Evolutionary conservation across 2,797 vertebrate genomes (phyloP).

Genomic region (Acanthurus tractus): DNA sequence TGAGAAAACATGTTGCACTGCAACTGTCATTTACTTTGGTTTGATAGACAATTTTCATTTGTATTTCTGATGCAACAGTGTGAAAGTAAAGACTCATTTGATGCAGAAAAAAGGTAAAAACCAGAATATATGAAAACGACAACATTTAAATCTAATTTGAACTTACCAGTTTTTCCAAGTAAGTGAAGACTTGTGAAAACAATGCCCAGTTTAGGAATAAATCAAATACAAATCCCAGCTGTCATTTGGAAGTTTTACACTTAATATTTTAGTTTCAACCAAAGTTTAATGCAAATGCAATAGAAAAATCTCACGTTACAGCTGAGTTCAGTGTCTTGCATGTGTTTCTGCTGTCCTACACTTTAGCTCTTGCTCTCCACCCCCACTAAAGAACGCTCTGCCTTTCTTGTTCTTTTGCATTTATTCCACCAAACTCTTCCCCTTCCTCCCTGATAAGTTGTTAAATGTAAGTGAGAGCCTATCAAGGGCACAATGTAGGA

Average conservation of each 20-base stretch:
- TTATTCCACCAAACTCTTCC: constrained; percentile 25
- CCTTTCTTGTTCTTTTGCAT: constrained; percentile 34
- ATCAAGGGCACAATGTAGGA: constrained; percentile 39
- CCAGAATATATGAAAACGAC: neutral
- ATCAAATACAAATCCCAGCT: neutral
- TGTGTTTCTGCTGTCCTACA: neutral
- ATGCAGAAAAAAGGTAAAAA: neutral
- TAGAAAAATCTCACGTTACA: constrained; percentile 17
- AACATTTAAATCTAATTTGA: too few species aligned
- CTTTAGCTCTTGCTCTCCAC: constrained; percentile 1
- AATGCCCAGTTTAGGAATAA: neutral
- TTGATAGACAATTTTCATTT: neutral
- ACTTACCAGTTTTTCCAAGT: too few species aligned
- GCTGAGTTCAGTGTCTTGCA: neutral
- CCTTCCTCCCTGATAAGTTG: constrained; percentile 25
- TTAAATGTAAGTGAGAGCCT: constrained; percentile 30
- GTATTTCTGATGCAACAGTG: neutral
- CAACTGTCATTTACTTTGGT: neutral
- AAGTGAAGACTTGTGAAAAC: neutral
- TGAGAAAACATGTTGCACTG: neutral
- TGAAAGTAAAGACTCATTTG: neutral
- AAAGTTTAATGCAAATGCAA: neutral
- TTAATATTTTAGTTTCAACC: constrained; percentile 7
- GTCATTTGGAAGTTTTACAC: neutral
- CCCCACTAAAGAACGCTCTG: constrained; percentile 13